Evolutionary conservation across 2,888 invertebrate genomes (phyloP).

Genomic region (Camponotus fellah): DNA sequence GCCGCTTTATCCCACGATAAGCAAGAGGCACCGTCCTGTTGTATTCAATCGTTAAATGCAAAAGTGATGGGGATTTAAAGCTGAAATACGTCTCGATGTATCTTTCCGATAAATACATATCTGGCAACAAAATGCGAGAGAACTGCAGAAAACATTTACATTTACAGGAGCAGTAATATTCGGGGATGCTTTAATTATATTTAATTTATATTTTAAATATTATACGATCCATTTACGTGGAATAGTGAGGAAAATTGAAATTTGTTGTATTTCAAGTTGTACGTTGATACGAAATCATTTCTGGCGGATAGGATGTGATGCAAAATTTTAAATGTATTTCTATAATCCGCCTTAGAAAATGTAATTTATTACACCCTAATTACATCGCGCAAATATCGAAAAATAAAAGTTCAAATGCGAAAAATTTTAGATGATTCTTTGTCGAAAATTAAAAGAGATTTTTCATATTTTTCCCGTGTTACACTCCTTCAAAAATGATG

Average conservation of each 20-base stretch:
- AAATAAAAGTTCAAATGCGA: too few species aligned
- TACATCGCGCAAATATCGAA: too few species aligned
- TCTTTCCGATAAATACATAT: not conserved
- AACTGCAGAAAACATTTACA: not conserved
- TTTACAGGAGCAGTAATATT: not conserved
- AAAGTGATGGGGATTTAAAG: not conserved
- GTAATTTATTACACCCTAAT: not conserved
- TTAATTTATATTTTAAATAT: not conserved
- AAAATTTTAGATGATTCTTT: too few species aligned
- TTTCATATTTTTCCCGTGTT: too few species aligned
- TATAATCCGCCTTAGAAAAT: not conserved
- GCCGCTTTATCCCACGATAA: not conserved
- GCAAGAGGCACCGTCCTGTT: not conserved
- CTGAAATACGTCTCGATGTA: slow-evolving; percentile 11
- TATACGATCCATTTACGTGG: not conserved
- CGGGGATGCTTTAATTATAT: slow-evolving; percentile 5
- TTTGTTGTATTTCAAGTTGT: not conserved
- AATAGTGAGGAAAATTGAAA: slow-evolving; percentile 15
- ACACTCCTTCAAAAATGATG: too few species aligned
- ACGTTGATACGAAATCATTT: slow-evolving; percentile 11
- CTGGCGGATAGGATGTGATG: not conserved
- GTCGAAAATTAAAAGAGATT: too few species aligned
- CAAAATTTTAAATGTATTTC: slow-evolving; percentile 26
- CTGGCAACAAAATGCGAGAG: not conserved
- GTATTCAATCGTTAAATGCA: slow-evolving; percentile 6